These are phyloP conservation scores for Cephonodes hylas DNA, from an alignment of 2,888 invertebrate species.

Conservation along the genomic window DNA sequence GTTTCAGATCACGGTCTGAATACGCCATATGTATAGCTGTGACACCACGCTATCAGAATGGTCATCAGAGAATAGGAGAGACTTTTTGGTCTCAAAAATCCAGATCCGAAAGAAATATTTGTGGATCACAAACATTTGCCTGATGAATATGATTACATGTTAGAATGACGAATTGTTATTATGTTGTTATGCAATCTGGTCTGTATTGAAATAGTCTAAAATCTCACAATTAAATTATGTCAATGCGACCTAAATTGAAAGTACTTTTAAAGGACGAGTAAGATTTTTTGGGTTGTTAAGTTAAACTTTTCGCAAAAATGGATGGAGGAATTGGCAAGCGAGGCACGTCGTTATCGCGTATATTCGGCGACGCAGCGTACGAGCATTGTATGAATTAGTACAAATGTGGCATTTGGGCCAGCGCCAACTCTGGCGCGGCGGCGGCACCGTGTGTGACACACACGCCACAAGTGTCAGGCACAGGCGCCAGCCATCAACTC, in stretches of 20 bases:
- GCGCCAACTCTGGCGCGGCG: constrained; percentile 56
- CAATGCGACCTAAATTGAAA: too few relatives aligned
- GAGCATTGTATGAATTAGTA: constrained; percentile 12
- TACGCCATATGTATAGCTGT: too few relatives aligned
- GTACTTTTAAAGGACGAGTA: background rate
- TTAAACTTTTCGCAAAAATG: constrained; percentile 25
- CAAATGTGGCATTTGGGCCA: constrained; percentile 47
- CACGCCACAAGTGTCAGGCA: constrained; percentile 71
- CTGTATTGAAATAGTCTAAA: too few relatives aligned
- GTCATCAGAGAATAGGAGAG: too few relatives aligned
- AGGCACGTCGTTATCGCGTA: constrained; percentile 30
- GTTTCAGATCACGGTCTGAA: too few relatives aligned
- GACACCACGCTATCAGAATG: too few relatives aligned
- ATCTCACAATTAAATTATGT: background rate
- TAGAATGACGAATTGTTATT: too few relatives aligned
- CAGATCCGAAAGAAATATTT: too few relatives aligned
- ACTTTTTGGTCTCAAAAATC: too few relatives aligned
- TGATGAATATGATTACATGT: too few relatives aligned
- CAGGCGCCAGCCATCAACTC: constrained; percentile 49
- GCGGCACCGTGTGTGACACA: constrained; percentile 66
- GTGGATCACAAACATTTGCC: too few relatives aligned
- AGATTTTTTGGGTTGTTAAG: background rate
- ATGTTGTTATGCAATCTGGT: too few relatives aligned
- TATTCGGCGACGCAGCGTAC: constrained; percentile 20
- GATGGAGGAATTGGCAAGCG: constrained; percentile 32